Evolutionary conservation across 1,140 invertebrate genomes (phyloP).

Genomic region (Potamilus streckersoni): DNA sequence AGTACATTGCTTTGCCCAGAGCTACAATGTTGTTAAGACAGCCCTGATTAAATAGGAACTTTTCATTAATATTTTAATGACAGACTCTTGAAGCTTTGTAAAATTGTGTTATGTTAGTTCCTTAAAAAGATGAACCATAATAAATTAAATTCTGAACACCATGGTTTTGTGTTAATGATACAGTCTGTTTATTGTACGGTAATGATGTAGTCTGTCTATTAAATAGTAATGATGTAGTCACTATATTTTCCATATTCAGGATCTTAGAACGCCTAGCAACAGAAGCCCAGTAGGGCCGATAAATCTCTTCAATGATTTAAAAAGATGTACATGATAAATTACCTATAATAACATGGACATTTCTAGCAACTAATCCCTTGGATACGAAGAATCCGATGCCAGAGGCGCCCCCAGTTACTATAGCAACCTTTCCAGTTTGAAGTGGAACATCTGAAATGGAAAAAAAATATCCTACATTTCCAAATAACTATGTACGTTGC

Average conservation of each 20-base stretch:
- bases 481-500: too few species aligned
- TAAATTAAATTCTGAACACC: background rate
- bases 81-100: too few species aligned
- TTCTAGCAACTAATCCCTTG: conserved; percentile 81
- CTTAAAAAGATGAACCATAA: background rate
- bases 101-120: background rate
- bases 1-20: too few species aligned
- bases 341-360: conserved; percentile 89
- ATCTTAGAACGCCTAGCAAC: background rate
- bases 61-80: too few species aligned
- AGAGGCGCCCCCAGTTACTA: conserved; percentile 88
- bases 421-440: conserved; percentile 76
- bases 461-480: background rate
- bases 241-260: background rate
- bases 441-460: conserved; percentile 33
- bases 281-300: background rate
- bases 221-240: background rate
- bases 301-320: background rate
- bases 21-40: too few species aligned
- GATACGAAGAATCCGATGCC: conserved; percentile 89
- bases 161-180: too few species aligned
- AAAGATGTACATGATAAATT: conserved; percentile 52
- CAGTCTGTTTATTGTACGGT: background rate
- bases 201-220: background rate
- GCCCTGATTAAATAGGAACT: too few species aligned